phyloP scores from a whole-genome alignment of 2,113 vertebrate genomes.

The Pygoscelis antarcticus region DNA sequence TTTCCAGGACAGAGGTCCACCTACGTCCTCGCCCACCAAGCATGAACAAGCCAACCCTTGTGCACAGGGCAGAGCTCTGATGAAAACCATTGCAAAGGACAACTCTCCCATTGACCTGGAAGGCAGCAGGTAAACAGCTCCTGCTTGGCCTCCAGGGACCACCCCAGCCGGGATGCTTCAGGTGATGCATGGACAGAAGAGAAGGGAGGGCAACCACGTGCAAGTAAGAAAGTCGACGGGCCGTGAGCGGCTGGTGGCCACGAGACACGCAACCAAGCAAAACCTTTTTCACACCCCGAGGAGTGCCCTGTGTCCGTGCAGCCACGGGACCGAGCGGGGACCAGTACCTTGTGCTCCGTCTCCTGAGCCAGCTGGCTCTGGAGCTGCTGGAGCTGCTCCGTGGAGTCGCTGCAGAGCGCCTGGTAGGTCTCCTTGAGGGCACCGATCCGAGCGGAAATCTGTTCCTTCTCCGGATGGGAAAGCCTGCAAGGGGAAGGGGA shows the following conservation, averaged over 20 bases:
- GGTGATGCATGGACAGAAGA: slow-evolving; percentile 5
- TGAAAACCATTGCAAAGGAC: neutral
- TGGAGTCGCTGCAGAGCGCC: slow-evolving; percentile 84
- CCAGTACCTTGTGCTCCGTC: slow-evolving; percentile 91
- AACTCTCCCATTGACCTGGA: neutral
- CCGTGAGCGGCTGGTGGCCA: slow-evolving; percentile 14
- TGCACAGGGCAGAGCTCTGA: neutral
- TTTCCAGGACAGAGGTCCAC: neutral
- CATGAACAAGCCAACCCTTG: neutral
- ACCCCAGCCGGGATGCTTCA: slow-evolving; percentile 19
- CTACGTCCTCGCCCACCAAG: neutral
- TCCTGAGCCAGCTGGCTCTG: slow-evolving; percentile 90
- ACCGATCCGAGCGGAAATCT: slow-evolving; percentile 83
- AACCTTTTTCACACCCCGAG: neutral
- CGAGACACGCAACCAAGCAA: neutral
- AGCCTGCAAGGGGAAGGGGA: slow-evolving; percentile 74
- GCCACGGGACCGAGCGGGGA: neutral
- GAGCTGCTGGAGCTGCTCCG: slow-evolving; percentile 89
- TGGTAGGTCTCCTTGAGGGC: slow-evolving; percentile 85
- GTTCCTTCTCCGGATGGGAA: slow-evolving; percentile 84
- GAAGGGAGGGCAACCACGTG: slow-evolving; percentile 2
- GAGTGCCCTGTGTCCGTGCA: neutral
- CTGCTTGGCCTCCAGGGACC: slow-evolving; percentile 19
- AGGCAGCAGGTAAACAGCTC: neutral
- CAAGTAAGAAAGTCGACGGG: slow-evolving; percentile 23